Percentiles rank a stretch among this genome's conserved stretches.
Conservation (phyloP, 2,797 vertebrate species). For the Clangula hyemalis region DNA sequence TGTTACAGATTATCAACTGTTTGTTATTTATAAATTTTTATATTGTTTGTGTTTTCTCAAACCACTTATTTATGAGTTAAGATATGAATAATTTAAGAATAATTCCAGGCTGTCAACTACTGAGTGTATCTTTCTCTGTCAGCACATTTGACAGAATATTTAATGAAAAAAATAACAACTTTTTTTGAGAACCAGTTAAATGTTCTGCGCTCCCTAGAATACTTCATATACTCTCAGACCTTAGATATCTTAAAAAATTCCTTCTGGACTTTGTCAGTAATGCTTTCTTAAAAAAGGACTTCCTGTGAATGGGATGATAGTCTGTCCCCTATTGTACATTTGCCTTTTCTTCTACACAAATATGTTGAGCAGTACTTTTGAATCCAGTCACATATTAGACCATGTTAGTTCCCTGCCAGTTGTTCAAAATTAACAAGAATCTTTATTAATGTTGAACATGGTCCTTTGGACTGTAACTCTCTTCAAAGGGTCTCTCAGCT, state of each 20-base stretch:
- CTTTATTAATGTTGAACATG: neutral
- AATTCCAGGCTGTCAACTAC: constrained; percentile 10
- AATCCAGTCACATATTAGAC: neutral
- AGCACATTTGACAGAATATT: neutral
- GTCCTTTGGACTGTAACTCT: neutral
- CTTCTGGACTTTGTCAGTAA: neutral
- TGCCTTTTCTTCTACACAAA: neutral
- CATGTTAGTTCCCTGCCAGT: neutral
- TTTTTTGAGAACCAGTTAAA: constrained; percentile 2
- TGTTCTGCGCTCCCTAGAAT: neutral
- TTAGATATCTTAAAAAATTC: neutral
- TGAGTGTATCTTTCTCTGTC: neutral
- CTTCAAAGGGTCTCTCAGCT: neutral
- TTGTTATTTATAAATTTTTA: neutral
- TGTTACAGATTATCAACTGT: neutral
- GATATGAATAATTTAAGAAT: neutral
- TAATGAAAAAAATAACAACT: constrained; percentile 20
- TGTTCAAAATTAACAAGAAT: neutral
- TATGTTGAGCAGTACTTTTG: neutral
- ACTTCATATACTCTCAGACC: neutral
- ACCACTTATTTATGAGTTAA: neutral
- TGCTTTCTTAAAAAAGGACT: neutral
- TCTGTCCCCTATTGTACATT: neutral
- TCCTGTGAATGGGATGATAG: neutral
- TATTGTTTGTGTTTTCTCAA: neutral